Evolutionary conservation across 2,113 vertebrate genomes (phyloP).

Genomic region (Melanotaenia duboulayi): DNA sequence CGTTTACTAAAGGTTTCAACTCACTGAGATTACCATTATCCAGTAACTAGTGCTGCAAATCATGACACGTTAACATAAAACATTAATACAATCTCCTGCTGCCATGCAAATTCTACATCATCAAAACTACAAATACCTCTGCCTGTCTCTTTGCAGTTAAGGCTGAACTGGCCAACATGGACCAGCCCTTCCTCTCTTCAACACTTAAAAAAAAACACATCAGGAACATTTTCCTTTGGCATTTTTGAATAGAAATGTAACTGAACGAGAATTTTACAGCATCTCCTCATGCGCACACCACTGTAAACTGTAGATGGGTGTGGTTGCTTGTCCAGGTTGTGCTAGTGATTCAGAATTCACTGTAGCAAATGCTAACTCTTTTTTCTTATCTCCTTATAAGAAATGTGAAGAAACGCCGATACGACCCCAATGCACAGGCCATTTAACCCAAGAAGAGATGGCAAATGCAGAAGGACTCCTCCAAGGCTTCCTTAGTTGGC

Average conservation of each 20-base stretch:
- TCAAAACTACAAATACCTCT: constrained; percentile 44
- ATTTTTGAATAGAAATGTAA: constrained; percentile 4
- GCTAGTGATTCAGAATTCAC: constrained; percentile 16
- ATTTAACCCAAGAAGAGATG: constrained; percentile 86
- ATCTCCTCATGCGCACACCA: neutral
- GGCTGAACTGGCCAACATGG: constrained; percentile 52
- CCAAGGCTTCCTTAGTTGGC: constrained; percentile 81
- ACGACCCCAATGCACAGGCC: constrained; percentile 91
- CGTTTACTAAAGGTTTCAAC: too few species aligned
- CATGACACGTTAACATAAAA: neutral
- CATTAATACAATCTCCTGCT: neutral
- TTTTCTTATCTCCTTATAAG: constrained; percentile 83
- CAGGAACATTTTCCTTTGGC: neutral
- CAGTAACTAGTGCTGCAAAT: neutral
- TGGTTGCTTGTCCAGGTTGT: constrained; percentile 65
- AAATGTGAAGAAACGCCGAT: constrained; percentile 98
- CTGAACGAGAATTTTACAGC: constrained; percentile 2
- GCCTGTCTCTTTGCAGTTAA: constrained; percentile 50
- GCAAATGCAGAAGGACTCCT: constrained; percentile 74
- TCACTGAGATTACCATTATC: neutral
- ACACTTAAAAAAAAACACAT: constrained; percentile 16
- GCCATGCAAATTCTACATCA: neutral
- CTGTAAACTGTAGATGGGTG: constrained; percentile 48
- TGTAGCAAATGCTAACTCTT: constrained; percentile 54
- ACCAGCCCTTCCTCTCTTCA: constrained; percentile 60